phyloP scores from a whole-genome alignment of 2,888 invertebrate genomes.

The Ectemnius lituratus region DNA sequence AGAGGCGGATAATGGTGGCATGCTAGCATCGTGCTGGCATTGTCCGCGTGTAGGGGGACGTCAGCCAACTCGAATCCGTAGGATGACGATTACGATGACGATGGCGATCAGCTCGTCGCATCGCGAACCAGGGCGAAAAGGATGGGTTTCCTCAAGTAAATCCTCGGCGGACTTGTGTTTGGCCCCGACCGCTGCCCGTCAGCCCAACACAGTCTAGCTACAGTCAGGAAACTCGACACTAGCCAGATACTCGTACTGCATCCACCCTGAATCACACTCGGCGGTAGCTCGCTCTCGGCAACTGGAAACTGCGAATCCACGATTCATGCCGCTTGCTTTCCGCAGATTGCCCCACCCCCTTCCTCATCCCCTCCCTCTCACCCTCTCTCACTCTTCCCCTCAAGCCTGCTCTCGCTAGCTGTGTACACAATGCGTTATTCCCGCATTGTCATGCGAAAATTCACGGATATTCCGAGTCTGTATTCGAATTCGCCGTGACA shows the following conservation, averaged over 20 bases:
- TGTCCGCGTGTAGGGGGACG: constrained; percentile 66
- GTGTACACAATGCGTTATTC: constrained; percentile 55
- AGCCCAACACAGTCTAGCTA: not conserved
- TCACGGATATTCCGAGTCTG: constrained; percentile 27
- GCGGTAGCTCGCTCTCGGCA: constrained; percentile 37
- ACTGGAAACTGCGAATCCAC: constrained; percentile 56
- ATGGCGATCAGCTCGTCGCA: constrained; percentile 21
- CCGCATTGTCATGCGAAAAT: constrained; percentile 50
- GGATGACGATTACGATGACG: constrained; percentile 57
- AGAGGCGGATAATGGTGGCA: constrained; percentile 74
- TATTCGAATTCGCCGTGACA: not conserved
- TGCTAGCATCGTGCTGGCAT: constrained; percentile 67
- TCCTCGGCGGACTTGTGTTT: too few relatives aligned
- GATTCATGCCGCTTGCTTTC: constrained; percentile 55
- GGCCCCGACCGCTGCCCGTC: too few relatives aligned
- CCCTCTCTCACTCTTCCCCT: too few relatives aligned
- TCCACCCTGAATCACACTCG: not conserved
- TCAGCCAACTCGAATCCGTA: constrained; percentile 65
- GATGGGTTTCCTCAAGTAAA: not conserved
- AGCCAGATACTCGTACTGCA: too few relatives aligned
- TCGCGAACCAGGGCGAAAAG: not conserved
- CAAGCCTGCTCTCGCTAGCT: constrained; percentile 10
- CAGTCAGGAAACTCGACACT: not conserved
- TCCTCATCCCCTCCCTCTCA: too few relatives aligned
- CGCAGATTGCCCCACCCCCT: constrained; percentile 37